A percentile compares a stretch with the other conserved stretches of the same genome.
Evolutionary conservation across 1,140 invertebrate genomes (phyloP).

Genomic region (Manduca sexta): DNA sequence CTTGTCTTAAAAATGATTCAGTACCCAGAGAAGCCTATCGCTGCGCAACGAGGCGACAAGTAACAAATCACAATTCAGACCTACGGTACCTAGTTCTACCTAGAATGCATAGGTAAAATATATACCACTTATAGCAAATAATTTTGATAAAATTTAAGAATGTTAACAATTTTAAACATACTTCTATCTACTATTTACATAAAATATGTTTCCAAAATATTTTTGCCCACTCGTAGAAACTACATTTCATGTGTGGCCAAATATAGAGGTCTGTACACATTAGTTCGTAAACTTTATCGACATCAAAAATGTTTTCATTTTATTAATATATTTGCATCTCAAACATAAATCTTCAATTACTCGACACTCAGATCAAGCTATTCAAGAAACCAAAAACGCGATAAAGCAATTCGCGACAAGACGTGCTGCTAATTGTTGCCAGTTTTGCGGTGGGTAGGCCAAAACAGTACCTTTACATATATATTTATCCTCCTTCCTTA

Average conservation of each 20-base stretch:
- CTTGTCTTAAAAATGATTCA: too few species aligned
- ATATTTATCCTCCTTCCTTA: constrained; percentile 23
- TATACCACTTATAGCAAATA: constrained; percentile 8
- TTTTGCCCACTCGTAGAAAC: constrained; percentile 19
- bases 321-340: background rate
- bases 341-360: too few species aligned
- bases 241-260: background rate
- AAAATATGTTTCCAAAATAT: constrained; percentile 55
- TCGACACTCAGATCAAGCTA: too few species aligned
- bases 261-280: background rate
- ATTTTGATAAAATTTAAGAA: constrained; percentile 46
- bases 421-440: constrained; percentile 8
- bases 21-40: too few species aligned
- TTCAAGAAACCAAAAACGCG: background rate
- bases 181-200: constrained; percentile 55
- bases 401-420: constrained; percentile 10
- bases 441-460: constrained; percentile 55
- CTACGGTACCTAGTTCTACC: constrained; percentile 9
- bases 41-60: too few species aligned
- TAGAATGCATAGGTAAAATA: constrained; percentile 7
- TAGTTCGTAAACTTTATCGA: background rate
- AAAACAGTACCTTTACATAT: constrained; percentile 27
- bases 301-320: background rate
- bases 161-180: constrained; percentile 53
- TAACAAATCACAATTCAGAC: constrained; percentile 11